These are phyloP conservation scores for Catharus minimus DNA, from an alignment of 2,113 vertebrate species.

Conservation along the genomic window DNA sequence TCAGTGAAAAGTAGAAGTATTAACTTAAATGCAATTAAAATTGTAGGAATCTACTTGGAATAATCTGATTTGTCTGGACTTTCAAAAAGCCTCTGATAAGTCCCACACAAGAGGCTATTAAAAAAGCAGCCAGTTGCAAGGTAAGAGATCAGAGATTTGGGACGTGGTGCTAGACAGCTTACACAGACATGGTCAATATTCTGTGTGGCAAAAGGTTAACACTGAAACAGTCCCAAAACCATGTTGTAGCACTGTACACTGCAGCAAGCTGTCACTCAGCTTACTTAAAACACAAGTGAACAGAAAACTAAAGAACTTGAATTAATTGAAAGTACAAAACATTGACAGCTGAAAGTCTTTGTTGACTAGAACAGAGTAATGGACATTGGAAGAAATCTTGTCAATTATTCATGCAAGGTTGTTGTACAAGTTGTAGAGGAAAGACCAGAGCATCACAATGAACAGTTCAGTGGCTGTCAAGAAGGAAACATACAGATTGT, in stretches of 20 bases:
- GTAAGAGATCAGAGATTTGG: not conserved
- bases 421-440: not conserved
- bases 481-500: not conserved
- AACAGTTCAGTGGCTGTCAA: not conserved
- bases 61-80: not conserved
- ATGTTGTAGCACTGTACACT: not conserved
- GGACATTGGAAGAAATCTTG: not conserved
- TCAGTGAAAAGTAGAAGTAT: conserved; percentile 34
- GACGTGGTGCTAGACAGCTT: not conserved
- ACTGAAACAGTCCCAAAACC: not conserved
- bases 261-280: not conserved
- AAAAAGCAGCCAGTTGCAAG: not conserved
- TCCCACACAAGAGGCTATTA: not conserved
- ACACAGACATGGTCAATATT: not conserved
- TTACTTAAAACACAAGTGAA: not conserved
- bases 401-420: not conserved
- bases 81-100: not conserved
- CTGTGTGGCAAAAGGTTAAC: not conserved
- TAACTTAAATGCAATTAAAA: conserved; percentile 53
- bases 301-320: not conserved
- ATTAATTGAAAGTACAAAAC: not conserved
- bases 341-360: not conserved
- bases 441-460: not conserved
- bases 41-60: not conserved
- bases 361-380: not conserved